Base-by-base conservation (phyloP, 2,888 invertebrate genomes). In the Schizaphis graminum region DNA sequence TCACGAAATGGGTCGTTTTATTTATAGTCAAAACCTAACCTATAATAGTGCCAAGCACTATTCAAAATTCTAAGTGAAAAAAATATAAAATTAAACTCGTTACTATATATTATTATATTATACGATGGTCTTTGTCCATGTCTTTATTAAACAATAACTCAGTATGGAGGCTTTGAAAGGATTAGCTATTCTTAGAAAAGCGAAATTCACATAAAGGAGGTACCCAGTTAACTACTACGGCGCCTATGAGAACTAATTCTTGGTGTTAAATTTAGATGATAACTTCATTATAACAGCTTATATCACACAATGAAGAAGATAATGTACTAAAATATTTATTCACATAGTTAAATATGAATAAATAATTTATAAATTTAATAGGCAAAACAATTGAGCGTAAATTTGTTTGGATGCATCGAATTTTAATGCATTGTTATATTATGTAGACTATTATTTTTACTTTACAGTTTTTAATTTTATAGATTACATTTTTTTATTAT, bases 281-380 rank as follows among this genome's bases (percentile, higher is more conserved):
- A 61, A 90, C n/a, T 67, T 47, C 44, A 47, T 47, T 61, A 47
- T n/a, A 67, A 67, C 61, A n/a, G n/a, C 89, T 89, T 89, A 61
- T 41, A 89, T 41, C 41, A 57, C 13, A 89, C 41, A 41, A 77
- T n/a, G 57, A 28, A 24, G 21, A 13, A 7, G 13, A 13, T 57
- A n/a, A n/a, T n/a, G n/a, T 16, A 26, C 7, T 7, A 7, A 49
- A 49, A 49, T 28, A 8, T 87, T 87, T 87, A 44, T n/a, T 21
- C 5, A 8, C 21, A 35, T 77, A 35, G 35, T 77, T 35, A 77
- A 77, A 77, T 35, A 35, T 77, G 77, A 35, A 41, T 21, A 77
- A 77, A 77, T 77, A 77, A 77, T 35, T 77, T 77, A 77, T 7
- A 77, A 35, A 35, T 35, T 77, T 35, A 77, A 77, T 77, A 41